Base-by-base conservation (phyloP, 2,888 invertebrate genomes). In the Andricus curvator region DNA sequence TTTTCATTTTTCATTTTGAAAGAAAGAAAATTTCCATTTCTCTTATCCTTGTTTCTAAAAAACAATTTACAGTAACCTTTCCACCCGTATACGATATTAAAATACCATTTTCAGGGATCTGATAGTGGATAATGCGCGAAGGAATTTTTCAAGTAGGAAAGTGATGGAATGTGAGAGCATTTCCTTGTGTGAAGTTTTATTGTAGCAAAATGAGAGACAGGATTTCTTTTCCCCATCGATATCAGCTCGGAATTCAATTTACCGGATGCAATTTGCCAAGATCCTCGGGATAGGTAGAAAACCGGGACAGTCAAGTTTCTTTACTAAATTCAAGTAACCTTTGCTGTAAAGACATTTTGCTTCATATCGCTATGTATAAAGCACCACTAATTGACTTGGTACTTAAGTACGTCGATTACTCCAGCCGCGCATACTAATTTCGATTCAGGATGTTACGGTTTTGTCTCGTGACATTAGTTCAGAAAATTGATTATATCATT, bases 161-260 rank as follows among this genome's bases (percentile, higher is more conserved):
- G 62, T 2, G 62, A 62, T 62, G 25, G 62, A 25, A 62, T 62
- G 62, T 62, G 62, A 13, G 13, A 29, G 29, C 11, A 62, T 22
- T 22, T 29, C 6, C 6, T 62, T 62, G 25, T 62, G 13, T 62
- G 25, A 17, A 25, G 62, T 25, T 62, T 62, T 29, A 62, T 62
- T 62, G 6, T 15, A 11, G n/a, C n/a, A 15, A 13, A 67, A 67
- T 37, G 11, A 67, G 17, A 25, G 44, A 48, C 44, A 22, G 48
- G 25, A 48, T 51, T 70, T 51, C 51, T 70, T 51, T 29, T 70
- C 4, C 9, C 29, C 48, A 51, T 70, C 70, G 33, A 70, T 51
- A 70, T 70, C 70, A 70, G 70, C 51, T 70, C 11, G 48, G 51
- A 70, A 70, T 70, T 70, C 70, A 70, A 70, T 70, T 70, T 70